Evolutionary conservation across 2,888 invertebrate species (phyloP).

Genomic region (Sphaerophoria taeniata): DNA sequence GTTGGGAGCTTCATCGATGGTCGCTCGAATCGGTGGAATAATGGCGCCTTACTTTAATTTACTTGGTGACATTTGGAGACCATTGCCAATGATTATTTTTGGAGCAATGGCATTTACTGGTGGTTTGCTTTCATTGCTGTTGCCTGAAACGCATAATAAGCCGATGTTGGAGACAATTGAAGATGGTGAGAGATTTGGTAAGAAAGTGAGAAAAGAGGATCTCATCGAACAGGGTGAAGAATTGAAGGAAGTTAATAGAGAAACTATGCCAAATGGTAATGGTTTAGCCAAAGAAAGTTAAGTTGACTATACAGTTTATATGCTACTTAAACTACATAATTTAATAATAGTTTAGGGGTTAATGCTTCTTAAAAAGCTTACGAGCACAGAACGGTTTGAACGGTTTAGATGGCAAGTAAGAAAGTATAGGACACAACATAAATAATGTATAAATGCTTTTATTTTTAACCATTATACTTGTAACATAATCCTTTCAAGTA

Average conservation of each 20-base stretch:
- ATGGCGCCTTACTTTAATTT: constrained; percentile 90
- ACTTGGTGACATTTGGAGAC: constrained; percentile 85
- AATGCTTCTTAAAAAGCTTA: no score
- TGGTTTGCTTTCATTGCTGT: constrained; percentile 87
- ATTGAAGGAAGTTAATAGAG: constrained; percentile 53
- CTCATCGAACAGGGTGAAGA: constrained; percentile 51
- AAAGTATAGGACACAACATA: no score
- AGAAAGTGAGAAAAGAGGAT: constrained; percentile 78
- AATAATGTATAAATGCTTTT: no score
- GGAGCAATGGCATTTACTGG: constrained; percentile 89
- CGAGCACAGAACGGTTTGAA: no score
- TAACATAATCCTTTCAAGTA: no score
- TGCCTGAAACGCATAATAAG: constrained; percentile 91
- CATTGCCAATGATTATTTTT: constrained; percentile 89
- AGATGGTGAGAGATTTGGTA: constrained; percentile 89
- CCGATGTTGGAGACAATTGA: constrained; percentile 91
- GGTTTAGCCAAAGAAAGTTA: constrained; percentile 52
- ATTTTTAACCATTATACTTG: no score
- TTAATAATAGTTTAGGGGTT: no score
- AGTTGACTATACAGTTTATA: not conserved
- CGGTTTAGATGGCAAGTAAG: no score
- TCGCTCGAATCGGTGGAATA: constrained; percentile 89
- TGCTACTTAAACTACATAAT: not conserved
- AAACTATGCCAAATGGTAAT: constrained; percentile 45
- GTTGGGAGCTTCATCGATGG: constrained; percentile 93